Evolutionary conservation across 92 coral and sea anemone species (phyloP).

Genomic region (Diadumene lineata): DNA sequence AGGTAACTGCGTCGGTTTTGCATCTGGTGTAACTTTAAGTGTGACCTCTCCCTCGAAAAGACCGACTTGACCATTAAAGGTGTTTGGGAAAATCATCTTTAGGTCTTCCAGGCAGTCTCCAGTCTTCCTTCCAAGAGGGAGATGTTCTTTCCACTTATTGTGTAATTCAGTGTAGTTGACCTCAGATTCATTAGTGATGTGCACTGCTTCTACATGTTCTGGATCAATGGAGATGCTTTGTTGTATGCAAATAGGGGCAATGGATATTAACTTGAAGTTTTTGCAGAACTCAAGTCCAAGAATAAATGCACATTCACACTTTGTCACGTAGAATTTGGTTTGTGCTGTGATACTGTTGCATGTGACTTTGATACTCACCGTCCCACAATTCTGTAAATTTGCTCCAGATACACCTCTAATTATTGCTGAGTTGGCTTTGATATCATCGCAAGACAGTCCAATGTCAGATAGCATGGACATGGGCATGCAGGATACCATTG

Average conservation of each 20-base stretch:
- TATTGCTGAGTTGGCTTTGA: constrained; percentile 41
- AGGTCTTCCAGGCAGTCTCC: constrained; percentile 66
- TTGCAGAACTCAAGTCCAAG: constrained; percentile 64
- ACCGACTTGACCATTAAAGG: constrained; percentile 68
- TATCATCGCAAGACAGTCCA: constrained; percentile 41
- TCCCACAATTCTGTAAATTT: constrained; percentile 64
- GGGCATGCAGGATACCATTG: constrained; percentile 62
- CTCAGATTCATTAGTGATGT: constrained; percentile 60
- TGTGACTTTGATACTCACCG: constrained; percentile 39
- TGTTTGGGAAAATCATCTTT: constrained; percentile 52
- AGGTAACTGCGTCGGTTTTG: constrained; percentile 63
- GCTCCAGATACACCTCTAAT: constrained; percentile 59
- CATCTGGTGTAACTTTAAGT: constrained; percentile 59
- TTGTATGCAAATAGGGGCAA: too few relatives aligned
- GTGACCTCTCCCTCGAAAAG: constrained; percentile 59
- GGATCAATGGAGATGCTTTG: constrained; percentile 58
- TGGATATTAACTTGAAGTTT: too few relatives aligned
- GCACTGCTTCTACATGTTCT: constrained; percentile 58
- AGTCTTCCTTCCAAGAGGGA: constrained; percentile 66
- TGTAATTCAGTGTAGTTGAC: constrained; percentile 50
- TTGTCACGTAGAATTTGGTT: constrained; percentile 58
- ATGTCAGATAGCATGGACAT: constrained; percentile 47
- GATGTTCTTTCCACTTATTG: constrained; percentile 61
- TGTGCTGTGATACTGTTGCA: constrained; percentile 55
- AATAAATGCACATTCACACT: constrained; percentile 57